Conservation (phyloP, 2,888 invertebrate genomes). For the Strigamia crassipes region DNA sequence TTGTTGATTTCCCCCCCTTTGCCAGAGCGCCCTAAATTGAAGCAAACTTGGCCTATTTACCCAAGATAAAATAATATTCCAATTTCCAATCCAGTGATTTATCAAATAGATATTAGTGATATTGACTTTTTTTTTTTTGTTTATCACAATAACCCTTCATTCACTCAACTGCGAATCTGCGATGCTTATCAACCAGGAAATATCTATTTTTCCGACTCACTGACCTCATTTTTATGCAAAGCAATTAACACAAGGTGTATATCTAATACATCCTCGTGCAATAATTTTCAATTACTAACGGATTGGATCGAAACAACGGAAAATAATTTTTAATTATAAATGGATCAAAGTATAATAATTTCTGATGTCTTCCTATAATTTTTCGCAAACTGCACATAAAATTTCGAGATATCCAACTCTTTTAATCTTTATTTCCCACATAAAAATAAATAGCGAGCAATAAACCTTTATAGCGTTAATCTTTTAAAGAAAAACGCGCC, state of each 20-base stretch:
- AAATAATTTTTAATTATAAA: not conserved
- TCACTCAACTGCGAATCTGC: not conserved
- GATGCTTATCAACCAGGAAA: not conserved
- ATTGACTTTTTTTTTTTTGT: not conserved
- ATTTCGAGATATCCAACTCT: not conserved
- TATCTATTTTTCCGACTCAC: not conserved
- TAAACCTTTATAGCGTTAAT: not conserved
- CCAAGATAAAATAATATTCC: not conserved
- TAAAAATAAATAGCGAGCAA: not conserved
- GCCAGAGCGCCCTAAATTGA: not conserved
- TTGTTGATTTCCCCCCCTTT: not conserved
- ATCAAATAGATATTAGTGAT: not conserved
- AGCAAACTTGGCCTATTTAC: not conserved
- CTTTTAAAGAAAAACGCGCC: not conserved
- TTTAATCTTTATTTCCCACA: not conserved
- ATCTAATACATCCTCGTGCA: not conserved
- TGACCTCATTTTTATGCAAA: not conserved
- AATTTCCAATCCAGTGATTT: not conserved
- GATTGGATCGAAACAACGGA: not conserved
- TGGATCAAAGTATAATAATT: not conserved
- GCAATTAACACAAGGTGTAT: not conserved
- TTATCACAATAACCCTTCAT: not conserved
- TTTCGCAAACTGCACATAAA: not conserved
- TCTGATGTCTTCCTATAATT: not conserved
- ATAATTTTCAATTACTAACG: not conserved